Base-by-base conservation (phyloP, 2,797 vertebrate species). In the Capromys pilorides region DNA sequence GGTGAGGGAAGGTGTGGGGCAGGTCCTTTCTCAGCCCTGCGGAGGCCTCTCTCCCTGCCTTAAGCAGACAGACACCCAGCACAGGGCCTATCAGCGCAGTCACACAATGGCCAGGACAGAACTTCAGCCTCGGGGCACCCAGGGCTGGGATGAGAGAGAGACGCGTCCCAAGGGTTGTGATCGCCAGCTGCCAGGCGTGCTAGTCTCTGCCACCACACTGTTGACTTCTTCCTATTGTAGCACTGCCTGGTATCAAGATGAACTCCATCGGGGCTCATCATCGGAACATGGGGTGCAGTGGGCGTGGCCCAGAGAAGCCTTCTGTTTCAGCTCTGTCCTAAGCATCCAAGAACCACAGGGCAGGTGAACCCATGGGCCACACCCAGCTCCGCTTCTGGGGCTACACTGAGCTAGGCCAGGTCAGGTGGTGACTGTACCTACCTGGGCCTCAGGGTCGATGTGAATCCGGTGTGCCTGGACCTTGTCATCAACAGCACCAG, bases 371-470 rank as follows among this genome's bases (percentile, higher is more conserved):
- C 49, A 4, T 41, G 36, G 41, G 26, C 61, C 6, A 67, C 39
- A 66, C 61, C 36, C 51, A 7, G 77, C 8, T 41, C 18, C n/a
- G 90, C 59, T 75, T 28, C 6, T 45, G 86, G 67, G 83, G 62
- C 28, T 81, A n/a, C 71, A 57, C 45, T n/a, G 78, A 80, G 61
- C 59, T 9, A 62, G 49, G 57, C 31, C 41, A 86, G 90, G 61
- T 16, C 21, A 21, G 24, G 26, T 1, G 0, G 54, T 33, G 6
- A 89, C 41, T 26, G 36, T 75, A 91, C 64, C 0, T 99, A 99
- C 99, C 99, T 99, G 99, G 14, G 97, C 97, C n/a, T 99, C 99
- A 0, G 98, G 97, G 93, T 99, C 98, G n/a, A 98, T 93, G 91
- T 97, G 98, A 96, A 98, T 98, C 96, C 98, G 98, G 97, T 98